A percentile compares a stretch with the other conserved stretches of the same genome.
Conservation (phyloP, 2,113 vertebrate genomes). For the Paedocypris sp. region DNA sequence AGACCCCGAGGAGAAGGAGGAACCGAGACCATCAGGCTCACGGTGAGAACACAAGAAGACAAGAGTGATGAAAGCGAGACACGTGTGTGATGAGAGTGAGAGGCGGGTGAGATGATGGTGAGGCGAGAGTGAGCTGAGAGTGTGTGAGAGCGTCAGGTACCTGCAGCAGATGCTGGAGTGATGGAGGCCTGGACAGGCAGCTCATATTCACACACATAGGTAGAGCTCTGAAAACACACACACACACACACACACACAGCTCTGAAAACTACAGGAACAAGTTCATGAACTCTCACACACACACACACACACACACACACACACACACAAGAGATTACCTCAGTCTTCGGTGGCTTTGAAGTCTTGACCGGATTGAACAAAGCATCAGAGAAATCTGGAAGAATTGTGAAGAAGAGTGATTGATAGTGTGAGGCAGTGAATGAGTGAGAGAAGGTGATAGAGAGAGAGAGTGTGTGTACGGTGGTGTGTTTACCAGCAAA, state of each 20-base stretch:
- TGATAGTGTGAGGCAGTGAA: background rate
- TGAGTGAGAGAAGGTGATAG: too few species aligned
- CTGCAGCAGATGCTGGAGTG: conserved; percentile 29
- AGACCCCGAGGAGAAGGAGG: too few species aligned
- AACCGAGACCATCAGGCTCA: too few species aligned
- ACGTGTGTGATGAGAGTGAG: too few species aligned
- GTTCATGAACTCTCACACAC: background rate
- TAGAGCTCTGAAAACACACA: conserved; percentile 45
- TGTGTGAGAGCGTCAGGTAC: conserved; percentile 35
- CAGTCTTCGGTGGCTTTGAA: conserved; percentile 53
- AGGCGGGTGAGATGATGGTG: too few species aligned
- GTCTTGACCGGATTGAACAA: conserved; percentile 66
- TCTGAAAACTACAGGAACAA: too few species aligned
- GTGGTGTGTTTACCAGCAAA: conserved; percentile 72
- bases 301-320: too few species aligned
- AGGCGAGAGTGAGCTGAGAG: too few species aligned
- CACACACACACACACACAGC: too few species aligned
- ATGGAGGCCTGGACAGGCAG: conserved; percentile 35
- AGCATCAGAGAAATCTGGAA: conserved; percentile 64
- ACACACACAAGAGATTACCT: too few species aligned
- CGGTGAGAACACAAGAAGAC: too few species aligned
- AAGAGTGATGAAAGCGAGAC: too few species aligned
- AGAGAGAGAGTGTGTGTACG: background rate
- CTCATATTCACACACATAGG: conserved; percentile 59
- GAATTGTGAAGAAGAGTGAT: conserved; percentile 7